Evolutionary conservation across 2,888 invertebrate genomes (phyloP), one percentile per base, ranked within the genome.

Genomic region (Limnephilus marmoratus): DNA sequence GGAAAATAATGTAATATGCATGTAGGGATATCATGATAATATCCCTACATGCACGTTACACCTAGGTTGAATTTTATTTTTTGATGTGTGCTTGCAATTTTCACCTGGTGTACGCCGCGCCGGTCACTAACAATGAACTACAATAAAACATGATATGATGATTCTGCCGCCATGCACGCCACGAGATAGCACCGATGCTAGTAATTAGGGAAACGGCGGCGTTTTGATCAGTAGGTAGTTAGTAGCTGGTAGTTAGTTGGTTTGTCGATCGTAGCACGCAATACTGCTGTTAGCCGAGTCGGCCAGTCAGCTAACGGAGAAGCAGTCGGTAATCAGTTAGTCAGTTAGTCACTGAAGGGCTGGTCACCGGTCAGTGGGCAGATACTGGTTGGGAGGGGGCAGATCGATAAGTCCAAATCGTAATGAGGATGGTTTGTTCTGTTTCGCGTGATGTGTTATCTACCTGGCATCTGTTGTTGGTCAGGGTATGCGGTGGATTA

Each of bases 211-310:
- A 83, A 68, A 7, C 53, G 83, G 83, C 83, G 34, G 83, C 37
- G 4, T 83, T 37, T 31, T 83, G 83, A 83, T 83, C 83, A 83
- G 83, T 37, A 18, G 24, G 37, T 37, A 0, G 83, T 68, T 68
- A 68, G 24, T 37, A 0, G 83, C 13, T 68, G 13, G 34, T 83
- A 7, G 37, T 11, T 37, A 0, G 37, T 11, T 37, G 0, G 82
- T 68, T 68, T 15, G 53, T 68, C 53, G 53, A 68, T 18, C 82
- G 45, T 29, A 82, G 83, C 90, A 90, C 90, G 90, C 90, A 49
- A 90, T 90, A 34, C 31, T 34, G 53, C 80, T 83, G 90, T 90
- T 90, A 92, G 86, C 90, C 81, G 81, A 81, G 37, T 68, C 31
- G 41, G 82, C 49, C 49, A 68, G 53, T 24, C 53, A 5, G 53